Base-by-base conservation (phyloP, 1,140 invertebrate genomes). In the Drepana arcuata region DNA sequence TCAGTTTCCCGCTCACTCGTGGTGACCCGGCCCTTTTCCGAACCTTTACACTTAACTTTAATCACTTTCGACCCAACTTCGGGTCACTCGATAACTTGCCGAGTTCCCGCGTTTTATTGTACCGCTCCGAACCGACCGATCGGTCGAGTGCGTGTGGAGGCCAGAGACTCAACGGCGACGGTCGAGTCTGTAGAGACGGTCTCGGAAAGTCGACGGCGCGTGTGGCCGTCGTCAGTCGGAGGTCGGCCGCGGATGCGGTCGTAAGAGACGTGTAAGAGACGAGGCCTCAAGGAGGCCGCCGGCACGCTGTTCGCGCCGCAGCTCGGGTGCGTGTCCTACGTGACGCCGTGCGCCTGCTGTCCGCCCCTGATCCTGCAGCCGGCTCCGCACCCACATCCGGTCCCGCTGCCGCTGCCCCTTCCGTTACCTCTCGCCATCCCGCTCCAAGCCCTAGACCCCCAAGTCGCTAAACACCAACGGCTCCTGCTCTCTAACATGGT, bases 401-500 rank as follows among this genome's bases (percentile, higher is more conserved):
- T 70, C 35, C 67, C 65, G 39, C 48, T 78, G 43, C 70, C 73
- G 32, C 40, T 78, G 57, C 73, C 72, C 43, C 73, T 77, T 26
- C 66, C 69, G 50, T 56, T 74, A 48, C 74, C 72, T 44, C 55
- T 78, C 24, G 66, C 72, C 28, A 61, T 68, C 50, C 73, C 70
- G 47, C 59, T 78, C 63, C 68, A 77, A 58, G 51, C 74, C 50
- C 57, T 77, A 56, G 73, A 77, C 44, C 70, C 67, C 37, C 74
- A 73, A 65, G 39, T 77, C 65, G 73, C 66, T 73, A 81, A 82
- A 78, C 77, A 70, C 51, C 78, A 81, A 62, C 72, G 82, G 60
- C 66, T 74, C 78, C 80, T 68, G 77, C 80, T 81, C 81, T 81
- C 82, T 82, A 84, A 83, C 79, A 84, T 84, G 83, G 80, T 84